phyloP scores from a whole-genome alignment of 2,797 vertebrate genomes.

The Chrysocyon brachyurus region DNA sequence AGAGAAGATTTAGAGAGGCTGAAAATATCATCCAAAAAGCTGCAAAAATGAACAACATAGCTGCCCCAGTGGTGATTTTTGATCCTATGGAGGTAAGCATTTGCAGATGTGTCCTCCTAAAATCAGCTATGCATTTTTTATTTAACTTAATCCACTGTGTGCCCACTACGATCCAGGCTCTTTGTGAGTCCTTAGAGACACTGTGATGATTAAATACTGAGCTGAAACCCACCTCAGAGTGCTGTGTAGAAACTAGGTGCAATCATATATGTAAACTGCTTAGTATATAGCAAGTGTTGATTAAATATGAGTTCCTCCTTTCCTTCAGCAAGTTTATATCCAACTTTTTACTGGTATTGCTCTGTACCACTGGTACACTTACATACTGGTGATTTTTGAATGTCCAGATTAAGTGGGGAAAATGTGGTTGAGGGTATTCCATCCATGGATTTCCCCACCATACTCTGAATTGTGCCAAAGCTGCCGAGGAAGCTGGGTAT shows the following conservation, averaged over 20 bases:
- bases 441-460: not conserved
- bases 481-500: not conserved
- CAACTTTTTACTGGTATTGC: not conserved
- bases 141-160: not conserved
- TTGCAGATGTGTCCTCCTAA: not conserved
- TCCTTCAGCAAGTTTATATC: conserved; percentile 2
- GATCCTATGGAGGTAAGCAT: conserved; percentile 88
- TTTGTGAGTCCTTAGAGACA: not conserved
- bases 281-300: not conserved
- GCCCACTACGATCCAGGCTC: not conserved
- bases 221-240: not conserved
- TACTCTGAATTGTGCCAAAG: not conserved
- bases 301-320: conserved; percentile 15
- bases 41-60: conserved; percentile 91
- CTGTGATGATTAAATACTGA: not conserved
- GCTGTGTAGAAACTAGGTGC: conserved; percentile 6
- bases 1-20: conserved; percentile 93
- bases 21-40: conserved; percentile 92
- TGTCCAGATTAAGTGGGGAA: not conserved
- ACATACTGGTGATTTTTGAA: not conserved
- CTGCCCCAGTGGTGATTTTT: conserved; percentile 90
- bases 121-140: not conserved
- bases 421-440: not conserved
- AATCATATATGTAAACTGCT: not conserved
- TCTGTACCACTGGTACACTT: not conserved